Evolutionary conservation across 1,140 invertebrate species (phyloP), one percentile per base, ranked within the genome.

Genomic region (Probaryconus sp.): DNA sequence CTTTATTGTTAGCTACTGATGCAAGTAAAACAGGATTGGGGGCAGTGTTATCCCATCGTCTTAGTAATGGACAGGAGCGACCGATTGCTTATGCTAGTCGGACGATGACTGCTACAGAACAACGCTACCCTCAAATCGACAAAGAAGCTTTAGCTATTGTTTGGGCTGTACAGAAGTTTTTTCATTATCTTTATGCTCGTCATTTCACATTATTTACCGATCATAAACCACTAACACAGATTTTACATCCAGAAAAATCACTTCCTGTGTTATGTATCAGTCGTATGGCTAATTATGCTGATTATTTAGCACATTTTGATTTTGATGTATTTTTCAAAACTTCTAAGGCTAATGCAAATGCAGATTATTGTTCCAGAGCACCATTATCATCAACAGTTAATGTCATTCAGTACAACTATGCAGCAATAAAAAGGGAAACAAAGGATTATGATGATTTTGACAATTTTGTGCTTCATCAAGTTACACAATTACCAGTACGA

Each of bases 121-220:
- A 63, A 24, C 81, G 85, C 24, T 90, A 89, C 56, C 63, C 79
- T 1, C 84, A 89, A 64, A 85, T 90, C n/a, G 84, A 89, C 38
- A 88, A 85, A 58, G 87, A 91, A 68, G 86, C 83, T 0, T 56
- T 89, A 4, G 85, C 84, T 3, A 82, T 90, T 13, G 78, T 89
- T 2, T 89, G 75, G 73, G 87, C 72, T 3, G 73, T 83, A 0
- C 58, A 80, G 20, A 82, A 82, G 45, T 85, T 88, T 74, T 81
- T 86, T 56, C 35, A 85, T 31, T 88, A 85, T 33, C 37, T 89
- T 3, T 88, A 80, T 61, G 88, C 86, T 7, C 38, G 81, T 9
- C 50, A 84, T 13, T 89, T 89, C 56, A 85, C 63, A 1, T 51
- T 90, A 2, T 60, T 80, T 7, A 90, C 85, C 1, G 88, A 90